Percentiles rank a stretch among this genome's conserved stretches.
Conservation (phyloP, 2,797 vertebrate genomes). For the Gobio occitaniae region DNA sequence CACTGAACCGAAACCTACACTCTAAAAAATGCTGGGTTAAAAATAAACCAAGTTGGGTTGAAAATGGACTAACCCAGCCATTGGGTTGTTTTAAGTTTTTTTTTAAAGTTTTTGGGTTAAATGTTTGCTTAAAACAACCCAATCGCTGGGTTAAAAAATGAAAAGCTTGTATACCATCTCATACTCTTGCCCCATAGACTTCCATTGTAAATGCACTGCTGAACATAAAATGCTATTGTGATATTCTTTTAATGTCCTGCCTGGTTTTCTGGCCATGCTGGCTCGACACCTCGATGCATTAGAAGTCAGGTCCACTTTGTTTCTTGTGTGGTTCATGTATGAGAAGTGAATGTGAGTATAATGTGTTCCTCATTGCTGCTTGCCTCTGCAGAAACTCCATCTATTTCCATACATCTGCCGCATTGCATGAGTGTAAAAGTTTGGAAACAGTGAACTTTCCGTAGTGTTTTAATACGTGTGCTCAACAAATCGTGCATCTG, state of each 20-base stretch:
- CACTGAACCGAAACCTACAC: too few relatives aligned
- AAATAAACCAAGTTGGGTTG: too few relatives aligned
- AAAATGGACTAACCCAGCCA: too few relatives aligned
- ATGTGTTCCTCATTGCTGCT: background rate
- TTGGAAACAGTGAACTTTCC: conserved; percentile 13
- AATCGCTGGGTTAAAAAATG: background rate
- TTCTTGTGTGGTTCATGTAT: background rate
- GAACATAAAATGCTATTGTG: background rate
- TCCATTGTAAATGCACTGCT: background rate
- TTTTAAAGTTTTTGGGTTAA: too few relatives aligned
- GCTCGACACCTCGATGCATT: background rate
- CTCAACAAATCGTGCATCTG: conserved; percentile 4
- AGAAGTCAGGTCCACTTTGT: background rate
- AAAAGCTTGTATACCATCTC: background rate
- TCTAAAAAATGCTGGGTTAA: too few relatives aligned
- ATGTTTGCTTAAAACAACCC: too few relatives aligned
- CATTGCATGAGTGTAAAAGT: background rate
- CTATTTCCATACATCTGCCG: background rate
- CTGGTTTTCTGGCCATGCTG: background rate
- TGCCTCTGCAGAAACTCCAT: conserved; percentile 4
- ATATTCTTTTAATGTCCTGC: background rate
- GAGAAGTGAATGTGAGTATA: background rate
- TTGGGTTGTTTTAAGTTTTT: too few relatives aligned
- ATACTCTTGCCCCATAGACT: background rate
- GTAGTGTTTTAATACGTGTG: conserved; percentile 1